Base-by-base conservation (phyloP, 2,113 vertebrate genomes). In the Lamprologus lemairii region DNA sequence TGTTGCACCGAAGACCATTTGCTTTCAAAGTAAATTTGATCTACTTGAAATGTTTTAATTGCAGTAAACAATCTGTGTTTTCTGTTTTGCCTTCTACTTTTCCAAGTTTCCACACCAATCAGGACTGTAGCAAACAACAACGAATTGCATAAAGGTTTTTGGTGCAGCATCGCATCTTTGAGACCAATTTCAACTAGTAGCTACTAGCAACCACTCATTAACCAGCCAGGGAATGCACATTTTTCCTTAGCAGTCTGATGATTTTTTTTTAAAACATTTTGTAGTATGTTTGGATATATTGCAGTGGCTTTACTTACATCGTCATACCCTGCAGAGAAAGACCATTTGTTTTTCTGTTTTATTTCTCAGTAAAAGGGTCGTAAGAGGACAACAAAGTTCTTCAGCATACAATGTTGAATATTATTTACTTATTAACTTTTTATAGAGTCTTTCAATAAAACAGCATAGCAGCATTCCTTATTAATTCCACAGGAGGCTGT, bases 391-490 rank as follows among this genome's bases (percentile, higher is more conserved):
- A 5, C 23, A 31, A 42, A 45, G 68, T 73, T 45, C 42, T 75
- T 75, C 42, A 49, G 71, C 23, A 75, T 75, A 47, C 23, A 75
- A 12, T 49, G 71, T 49, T 49, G 9, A 75, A 75, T 47, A 9
- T 26, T 47, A 45, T 45, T 73, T 47, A 28, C 23, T 75, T 75
- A 47, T 75, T 28, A 45, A 28, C 42, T 28, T 17, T 28, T 19
- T 75, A 73, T 9, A 28, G 71, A 45, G 71, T 31, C 71, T 75
- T 78, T 78, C 26, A 12, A 31, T 49, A 49, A 78, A 78, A 51
- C 45, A 51, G 45, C 73, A 78, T 13, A 49, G 45, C 26, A 78
- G 31, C 23, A 45, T 12, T 26, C 49, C 49, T 23, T 11, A 54
- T 23, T 31, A 63, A 68, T 7, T 55, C 40, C 47, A 55, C 31